A percentile compares a stretch with the other conserved stretches of the same genome.
Evolutionary conservation across 2,797 vertebrate genomes (phyloP).

Genomic region (Lophotriccus pileatus): DNA sequence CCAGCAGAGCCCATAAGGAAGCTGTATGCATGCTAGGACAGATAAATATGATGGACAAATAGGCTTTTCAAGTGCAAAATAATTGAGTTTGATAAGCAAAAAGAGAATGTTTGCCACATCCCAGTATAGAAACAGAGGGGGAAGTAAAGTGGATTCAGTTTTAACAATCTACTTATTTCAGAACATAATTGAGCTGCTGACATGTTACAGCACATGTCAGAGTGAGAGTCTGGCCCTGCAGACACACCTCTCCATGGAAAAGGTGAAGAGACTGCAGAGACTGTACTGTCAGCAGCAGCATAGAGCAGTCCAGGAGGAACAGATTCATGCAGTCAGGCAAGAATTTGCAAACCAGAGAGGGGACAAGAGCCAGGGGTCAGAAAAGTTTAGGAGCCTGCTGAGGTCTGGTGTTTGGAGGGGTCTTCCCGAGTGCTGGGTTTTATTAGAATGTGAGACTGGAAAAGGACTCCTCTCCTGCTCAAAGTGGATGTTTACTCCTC

Average conservation of each 20-base stretch:
- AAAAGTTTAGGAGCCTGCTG: not conserved
- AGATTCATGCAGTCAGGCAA: not conserved
- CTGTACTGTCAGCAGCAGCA: not conserved
- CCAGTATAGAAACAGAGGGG: not conserved
- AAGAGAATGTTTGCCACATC: not conserved
- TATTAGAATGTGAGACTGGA: not conserved
- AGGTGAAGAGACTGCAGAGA: not conserved
- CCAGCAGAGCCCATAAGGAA: not conserved
- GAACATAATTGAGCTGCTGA: not conserved
- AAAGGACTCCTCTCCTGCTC: not conserved
- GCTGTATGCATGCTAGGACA: not conserved
- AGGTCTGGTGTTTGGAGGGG: not conserved
- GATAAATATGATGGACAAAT: not conserved
- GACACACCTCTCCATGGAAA: not conserved
- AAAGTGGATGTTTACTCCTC: not conserved
- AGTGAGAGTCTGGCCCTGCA: accelerated
- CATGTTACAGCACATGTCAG: not conserved
- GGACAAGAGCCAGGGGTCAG: not conserved
- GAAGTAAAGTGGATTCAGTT: not conserved
- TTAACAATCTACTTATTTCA: not conserved
- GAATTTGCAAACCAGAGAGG: not conserved
- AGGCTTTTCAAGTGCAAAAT: not conserved
- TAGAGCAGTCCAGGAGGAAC: not conserved
- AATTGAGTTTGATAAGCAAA: not conserved
- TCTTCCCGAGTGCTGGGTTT: not conserved